A percentile compares a stretch with the other conserved stretches of the same genome.
These are phyloP conservation scores for Chinchilla lanigera DNA, from an alignment of 2,113 vertebrate species.

Conservation along the genomic window DNA sequence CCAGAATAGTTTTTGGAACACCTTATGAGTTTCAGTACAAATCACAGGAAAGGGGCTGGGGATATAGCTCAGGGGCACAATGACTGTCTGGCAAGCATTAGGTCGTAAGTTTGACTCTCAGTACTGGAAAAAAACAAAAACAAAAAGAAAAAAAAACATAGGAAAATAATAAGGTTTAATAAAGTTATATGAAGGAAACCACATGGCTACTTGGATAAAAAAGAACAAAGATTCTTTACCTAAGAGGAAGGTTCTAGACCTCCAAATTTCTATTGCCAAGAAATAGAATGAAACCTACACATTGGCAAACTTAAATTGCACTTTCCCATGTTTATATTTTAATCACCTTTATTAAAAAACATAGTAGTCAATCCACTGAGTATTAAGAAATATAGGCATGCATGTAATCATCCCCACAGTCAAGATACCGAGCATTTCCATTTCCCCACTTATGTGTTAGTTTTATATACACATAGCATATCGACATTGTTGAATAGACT, in stretches of 20 bases:
- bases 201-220: neutral
- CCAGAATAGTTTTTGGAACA: neutral
- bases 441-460: neutral
- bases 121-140: too few relatives aligned
- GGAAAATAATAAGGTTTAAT: neutral
- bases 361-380: too few relatives aligned
- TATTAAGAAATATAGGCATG: neutral
- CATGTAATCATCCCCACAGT: too few relatives aligned
- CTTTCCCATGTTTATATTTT: neutral
- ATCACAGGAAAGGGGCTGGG: too few relatives aligned
- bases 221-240: neutral
- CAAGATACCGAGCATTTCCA: neutral
- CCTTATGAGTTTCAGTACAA: neutral
- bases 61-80: too few relatives aligned
- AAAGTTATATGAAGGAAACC: neutral
- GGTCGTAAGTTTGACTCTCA: too few relatives aligned
- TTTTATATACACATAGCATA: neutral
- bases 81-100: too few relatives aligned
- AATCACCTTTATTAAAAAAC: neutral
- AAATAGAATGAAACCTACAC: neutral
- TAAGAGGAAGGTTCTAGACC: fast-evolving
- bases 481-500: neutral
- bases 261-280: neutral
- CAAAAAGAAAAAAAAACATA: neutral
- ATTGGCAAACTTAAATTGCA: neutral